Evolutionary conservation across 2,797 vertebrate genomes (phyloP).

Genomic region (Takifugu rubripes): DNA sequence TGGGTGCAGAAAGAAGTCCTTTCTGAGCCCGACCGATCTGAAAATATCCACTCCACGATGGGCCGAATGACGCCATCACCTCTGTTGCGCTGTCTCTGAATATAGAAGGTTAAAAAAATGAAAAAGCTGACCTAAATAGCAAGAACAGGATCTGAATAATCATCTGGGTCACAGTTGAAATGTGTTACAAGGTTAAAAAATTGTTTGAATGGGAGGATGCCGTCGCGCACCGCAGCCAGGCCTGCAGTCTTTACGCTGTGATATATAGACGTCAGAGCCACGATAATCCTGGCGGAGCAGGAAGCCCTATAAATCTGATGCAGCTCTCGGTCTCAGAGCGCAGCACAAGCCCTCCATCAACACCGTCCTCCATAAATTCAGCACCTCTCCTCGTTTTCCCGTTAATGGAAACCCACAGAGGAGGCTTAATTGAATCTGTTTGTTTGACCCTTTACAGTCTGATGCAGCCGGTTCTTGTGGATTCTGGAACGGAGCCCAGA

Average conservation of each 20-base stretch:
- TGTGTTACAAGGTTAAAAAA: conserved; percentile 45
- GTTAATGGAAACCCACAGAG: conserved; percentile 55
- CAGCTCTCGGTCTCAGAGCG: conserved; percentile 52
- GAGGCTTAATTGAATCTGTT: conserved; percentile 53
- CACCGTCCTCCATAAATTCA: conserved; percentile 57
- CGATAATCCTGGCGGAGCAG: conserved; percentile 51
- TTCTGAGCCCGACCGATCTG: conserved; percentile 71
- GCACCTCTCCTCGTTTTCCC: conserved; percentile 45
- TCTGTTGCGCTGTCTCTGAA: neutral
- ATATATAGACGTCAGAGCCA: conserved; percentile 61
- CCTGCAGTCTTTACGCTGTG: conserved; percentile 54
- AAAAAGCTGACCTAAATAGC: conserved; percentile 33
- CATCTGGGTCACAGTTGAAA: conserved; percentile 41
- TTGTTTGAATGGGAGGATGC: conserved; percentile 29
- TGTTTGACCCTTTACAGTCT: conserved; percentile 67
- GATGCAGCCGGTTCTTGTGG: conserved; percentile 59
- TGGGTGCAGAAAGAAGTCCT: conserved; percentile 33
- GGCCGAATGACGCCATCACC: conserved; percentile 52
- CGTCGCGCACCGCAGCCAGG: conserved; percentile 30
- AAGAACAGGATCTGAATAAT: conserved; percentile 41
- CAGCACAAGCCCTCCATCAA: conserved; percentile 56
- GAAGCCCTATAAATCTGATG: conserved; percentile 62
- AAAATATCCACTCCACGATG: conserved; percentile 61
- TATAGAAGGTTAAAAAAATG: conserved; percentile 2
- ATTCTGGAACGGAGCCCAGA: conserved; percentile 49